These are phyloP conservation scores for Thera obeliscata DNA, from an alignment of 2,888 invertebrate genomes.

Conservation along the genomic window DNA sequence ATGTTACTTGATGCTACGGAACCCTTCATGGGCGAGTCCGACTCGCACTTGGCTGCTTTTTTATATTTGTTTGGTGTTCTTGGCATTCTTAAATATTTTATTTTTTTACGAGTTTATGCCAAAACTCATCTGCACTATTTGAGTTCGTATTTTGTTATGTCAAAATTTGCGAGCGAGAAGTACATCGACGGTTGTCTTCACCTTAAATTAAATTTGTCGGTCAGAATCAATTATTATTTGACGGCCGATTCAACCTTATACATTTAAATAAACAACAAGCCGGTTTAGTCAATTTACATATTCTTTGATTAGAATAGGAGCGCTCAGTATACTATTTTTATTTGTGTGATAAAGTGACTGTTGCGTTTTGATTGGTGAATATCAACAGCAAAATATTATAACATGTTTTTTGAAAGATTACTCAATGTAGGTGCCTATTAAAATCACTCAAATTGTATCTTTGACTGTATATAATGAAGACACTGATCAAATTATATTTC, in stretches of 20 bases:
- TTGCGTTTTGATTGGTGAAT: background rate
- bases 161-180: too few species aligned
- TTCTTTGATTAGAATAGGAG: slow-evolving; percentile 4
- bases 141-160: too few species aligned
- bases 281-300: slow-evolving; percentile 13
- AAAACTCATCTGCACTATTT: too few species aligned
- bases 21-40: too few species aligned
- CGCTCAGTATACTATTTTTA: slow-evolving; percentile 5
- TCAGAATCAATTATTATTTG: background rate
- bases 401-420: slow-evolving; percentile 1
- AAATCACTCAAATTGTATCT: background rate
- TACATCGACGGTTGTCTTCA: too few species aligned
- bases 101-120: too few species aligned
- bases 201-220: background rate
- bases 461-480: background rate
- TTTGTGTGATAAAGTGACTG: slow-evolving; percentile 10
- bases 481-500: background rate
- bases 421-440: background rate
- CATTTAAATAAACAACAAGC: slow-evolving; percentile 5
- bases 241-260: slow-evolving; percentile 7
- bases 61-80: too few species aligned
- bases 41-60: too few species aligned
- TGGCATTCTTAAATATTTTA: too few species aligned
- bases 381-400: background rate
- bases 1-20: too few species aligned